Conservation (phyloP, 2,797 vertebrate genomes). For the Pseudomugil gertrudae region DNA sequence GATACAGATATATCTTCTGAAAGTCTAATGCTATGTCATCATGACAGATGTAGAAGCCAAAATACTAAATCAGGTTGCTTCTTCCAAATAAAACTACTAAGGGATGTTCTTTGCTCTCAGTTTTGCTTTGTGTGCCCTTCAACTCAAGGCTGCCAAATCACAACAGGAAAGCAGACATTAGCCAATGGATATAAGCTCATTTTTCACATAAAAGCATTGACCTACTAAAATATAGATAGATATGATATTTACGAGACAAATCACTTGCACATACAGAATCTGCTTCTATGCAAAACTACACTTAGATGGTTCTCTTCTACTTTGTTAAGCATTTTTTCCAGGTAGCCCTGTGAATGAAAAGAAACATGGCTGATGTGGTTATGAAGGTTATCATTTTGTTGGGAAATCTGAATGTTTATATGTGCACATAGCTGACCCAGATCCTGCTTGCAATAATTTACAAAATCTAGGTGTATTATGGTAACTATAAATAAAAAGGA, state of each 20-base stretch:
- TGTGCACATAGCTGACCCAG: conserved; percentile 56
- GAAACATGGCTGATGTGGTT: conserved; percentile 48
- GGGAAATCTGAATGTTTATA: conserved; percentile 57
- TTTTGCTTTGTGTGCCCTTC: conserved; percentile 24
- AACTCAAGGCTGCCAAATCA: conserved; percentile 32
- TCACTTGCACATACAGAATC: conserved; percentile 22
- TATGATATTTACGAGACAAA: conserved; percentile 35
- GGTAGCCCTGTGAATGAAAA: conserved; percentile 34
- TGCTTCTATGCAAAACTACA: conserved; percentile 9
- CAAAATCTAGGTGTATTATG: conserved; percentile 51
- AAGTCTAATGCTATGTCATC: background rate
- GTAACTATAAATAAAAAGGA: conserved; percentile 55
- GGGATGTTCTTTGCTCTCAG: background rate
- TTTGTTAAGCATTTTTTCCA: conserved; percentile 41
- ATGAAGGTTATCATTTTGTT: conserved; percentile 36
- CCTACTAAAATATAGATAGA: conserved; percentile 49
- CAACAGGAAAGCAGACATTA: conserved; percentile 38
- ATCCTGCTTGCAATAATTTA: conserved; percentile 48
- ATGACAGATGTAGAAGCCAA: background rate
- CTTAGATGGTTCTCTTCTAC: conserved; percentile 23
- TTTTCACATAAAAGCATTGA: conserved; percentile 61
- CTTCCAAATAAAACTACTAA: no score
- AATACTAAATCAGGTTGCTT: no score
- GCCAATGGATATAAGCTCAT: conserved; percentile 40
- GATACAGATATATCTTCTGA: background rate